These are phyloP conservation scores for Phoenicopterus ruber DNA, from an alignment of 2,113 vertebrate species.

Conservation along the genomic window DNA sequence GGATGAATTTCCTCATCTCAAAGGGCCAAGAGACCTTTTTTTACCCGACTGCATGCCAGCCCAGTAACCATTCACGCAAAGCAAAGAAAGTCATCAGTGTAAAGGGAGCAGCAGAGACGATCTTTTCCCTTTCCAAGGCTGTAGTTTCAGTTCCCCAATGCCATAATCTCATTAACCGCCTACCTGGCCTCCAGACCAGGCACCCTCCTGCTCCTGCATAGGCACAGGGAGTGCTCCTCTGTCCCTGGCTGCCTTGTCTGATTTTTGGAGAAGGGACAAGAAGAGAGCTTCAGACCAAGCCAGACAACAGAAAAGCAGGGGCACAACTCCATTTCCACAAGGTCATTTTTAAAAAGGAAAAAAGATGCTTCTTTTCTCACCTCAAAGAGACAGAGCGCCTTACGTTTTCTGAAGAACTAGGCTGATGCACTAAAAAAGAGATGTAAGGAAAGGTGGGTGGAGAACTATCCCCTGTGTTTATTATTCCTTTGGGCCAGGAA, in stretches of 20 bases:
- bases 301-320: not conserved
- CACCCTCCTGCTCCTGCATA: not conserved
- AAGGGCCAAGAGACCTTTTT: not conserved
- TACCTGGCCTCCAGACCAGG: not conserved
- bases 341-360: not conserved
- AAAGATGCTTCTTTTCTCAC: not conserved
- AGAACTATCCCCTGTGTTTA: not conserved
- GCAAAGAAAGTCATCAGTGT: not conserved
- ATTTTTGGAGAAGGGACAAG: not conserved
- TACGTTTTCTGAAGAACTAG: not conserved
- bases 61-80: not conserved
- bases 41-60: not conserved
- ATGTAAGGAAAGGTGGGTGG: not conserved
- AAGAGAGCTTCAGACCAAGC: not conserved
- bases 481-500: not conserved
- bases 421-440: accelerated
- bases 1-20: accelerated
- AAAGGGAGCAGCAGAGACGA: not conserved
- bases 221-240: accelerated
- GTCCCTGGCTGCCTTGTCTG: not conserved
- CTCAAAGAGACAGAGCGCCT: not conserved
- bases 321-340: not conserved
- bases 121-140: not conserved
- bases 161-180: not conserved
- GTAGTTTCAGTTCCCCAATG: not conserved